These are phyloP conservation scores for Cavia porcellus DNA, from an alignment of 2,113 vertebrate genomes.

Conservation along the genomic window DNA sequence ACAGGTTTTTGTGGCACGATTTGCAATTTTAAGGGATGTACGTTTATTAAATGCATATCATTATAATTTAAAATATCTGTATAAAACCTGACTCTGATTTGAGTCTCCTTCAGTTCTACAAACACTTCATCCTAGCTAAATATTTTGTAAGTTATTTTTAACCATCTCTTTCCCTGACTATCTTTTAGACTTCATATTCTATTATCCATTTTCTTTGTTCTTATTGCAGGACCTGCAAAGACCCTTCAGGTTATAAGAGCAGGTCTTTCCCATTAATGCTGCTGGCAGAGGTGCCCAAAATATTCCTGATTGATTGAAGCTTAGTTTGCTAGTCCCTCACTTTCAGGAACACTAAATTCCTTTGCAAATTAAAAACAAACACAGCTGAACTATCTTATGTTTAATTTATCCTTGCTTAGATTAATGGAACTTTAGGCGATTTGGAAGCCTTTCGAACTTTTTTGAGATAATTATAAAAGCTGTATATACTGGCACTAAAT, in stretches of 20 bases:
- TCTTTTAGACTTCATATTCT: conserved; percentile 17
- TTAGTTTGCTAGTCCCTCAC: conserved; percentile 64
- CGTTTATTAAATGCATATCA: background rate
- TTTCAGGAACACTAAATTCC: conserved; percentile 81
- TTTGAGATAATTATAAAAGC: conserved; percentile 41
- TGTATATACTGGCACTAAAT: background rate
- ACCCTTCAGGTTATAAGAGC: conserved; percentile 48
- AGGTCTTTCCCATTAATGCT: conserved; percentile 71
- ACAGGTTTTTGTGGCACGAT: background rate
- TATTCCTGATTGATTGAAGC: conserved; percentile 75
- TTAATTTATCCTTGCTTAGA: conserved; percentile 77
- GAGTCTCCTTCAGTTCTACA: background rate
- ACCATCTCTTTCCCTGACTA: background rate
- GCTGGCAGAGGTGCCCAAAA: conserved; percentile 58
- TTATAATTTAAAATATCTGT: background rate
- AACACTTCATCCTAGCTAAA: background rate
- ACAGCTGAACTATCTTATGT: conserved; percentile 80
- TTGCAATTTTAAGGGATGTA: background rate
- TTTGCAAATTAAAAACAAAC: conserved; percentile 86
- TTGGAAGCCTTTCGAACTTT: conserved; percentile 65
- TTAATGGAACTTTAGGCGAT: conserved; percentile 70
- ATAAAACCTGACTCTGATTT: background rate
- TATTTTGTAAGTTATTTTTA: conserved; percentile 9
- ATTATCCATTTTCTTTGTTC: background rate
- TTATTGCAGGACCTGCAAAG: conserved; percentile 29